A percentile compares a stretch with the other conserved stretches of the same genome.
phyloP scores from a whole-genome alignment of 2,797 vertebrate species.

The Lithobates sylvaticus region DNA sequence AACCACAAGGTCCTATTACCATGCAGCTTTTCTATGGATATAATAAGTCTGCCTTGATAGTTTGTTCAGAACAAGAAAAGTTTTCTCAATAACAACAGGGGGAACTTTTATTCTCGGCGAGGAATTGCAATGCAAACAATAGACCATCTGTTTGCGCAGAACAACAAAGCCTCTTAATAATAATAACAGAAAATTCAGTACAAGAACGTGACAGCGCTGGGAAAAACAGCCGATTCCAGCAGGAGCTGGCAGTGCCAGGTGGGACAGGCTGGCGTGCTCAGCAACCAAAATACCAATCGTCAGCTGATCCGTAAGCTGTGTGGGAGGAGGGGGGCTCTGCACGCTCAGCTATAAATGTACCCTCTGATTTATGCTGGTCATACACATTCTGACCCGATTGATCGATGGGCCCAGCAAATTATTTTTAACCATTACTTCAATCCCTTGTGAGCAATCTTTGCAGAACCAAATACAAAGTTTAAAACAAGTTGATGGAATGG shows the following conservation, averaged over 20 bases:
- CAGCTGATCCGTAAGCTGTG: neutral
- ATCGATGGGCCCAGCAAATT: too few species aligned
- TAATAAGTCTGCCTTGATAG: neutral
- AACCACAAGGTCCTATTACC: neutral
- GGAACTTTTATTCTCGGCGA: neutral
- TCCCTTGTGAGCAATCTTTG: too few species aligned
- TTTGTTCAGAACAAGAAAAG: neutral
- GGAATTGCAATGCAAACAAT: neutral
- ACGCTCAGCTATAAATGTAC: too few species aligned
- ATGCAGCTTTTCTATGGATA: neutral
- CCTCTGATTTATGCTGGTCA: too few species aligned
- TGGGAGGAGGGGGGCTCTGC: too few species aligned
- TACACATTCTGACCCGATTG: too few species aligned
- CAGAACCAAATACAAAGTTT: too few species aligned
- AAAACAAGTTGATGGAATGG: too few species aligned
- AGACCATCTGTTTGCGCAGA: conserved; percentile 9
- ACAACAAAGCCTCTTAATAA: neutral
- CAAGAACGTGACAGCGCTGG: neutral
- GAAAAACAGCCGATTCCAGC: neutral
- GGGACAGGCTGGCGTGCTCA: neutral
- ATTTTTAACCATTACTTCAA: too few species aligned
- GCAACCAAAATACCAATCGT: neutral
- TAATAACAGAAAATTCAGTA: conserved; percentile 8
- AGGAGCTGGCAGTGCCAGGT: neutral
- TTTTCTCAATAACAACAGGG: neutral